Percentiles rank a stretch among this genome's conserved stretches.
phyloP scores from a whole-genome alignment of 2,113 vertebrate genomes.

The Suricata suricatta region DNA sequence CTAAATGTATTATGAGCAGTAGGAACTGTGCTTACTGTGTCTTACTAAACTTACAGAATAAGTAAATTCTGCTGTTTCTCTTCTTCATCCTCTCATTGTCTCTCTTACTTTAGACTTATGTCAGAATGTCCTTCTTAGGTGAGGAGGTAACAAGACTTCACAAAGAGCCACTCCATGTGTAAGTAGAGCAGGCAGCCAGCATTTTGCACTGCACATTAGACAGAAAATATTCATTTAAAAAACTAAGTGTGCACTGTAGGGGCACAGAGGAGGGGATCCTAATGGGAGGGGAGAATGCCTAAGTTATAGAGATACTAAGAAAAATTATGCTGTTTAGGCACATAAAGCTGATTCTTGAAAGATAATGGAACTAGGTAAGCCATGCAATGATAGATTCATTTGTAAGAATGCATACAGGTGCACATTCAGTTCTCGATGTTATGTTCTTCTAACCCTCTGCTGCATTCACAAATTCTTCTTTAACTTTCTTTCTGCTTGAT shows the following conservation, averaged over 20 bases:
- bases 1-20: background rate
- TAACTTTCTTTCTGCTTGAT: background rate
- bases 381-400: background rate
- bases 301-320: background rate
- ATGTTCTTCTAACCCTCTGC: background rate
- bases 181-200: background rate
- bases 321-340: background rate
- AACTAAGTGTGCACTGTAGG: background rate
- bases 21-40: background rate
- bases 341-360: constrained; percentile 4
- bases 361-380: background rate
- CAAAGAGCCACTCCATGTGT: background rate
- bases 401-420: background rate
- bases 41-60: background rate
- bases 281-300: background rate
- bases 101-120: background rate
- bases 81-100: background rate
- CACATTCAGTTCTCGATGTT: background rate
- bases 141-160: background rate
- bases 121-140: background rate
- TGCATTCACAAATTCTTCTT: background rate
- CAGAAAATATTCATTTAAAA: background rate
- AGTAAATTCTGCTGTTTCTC: background rate
- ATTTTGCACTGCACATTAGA: background rate
- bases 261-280: background rate